Evolutionary conservation across 37 sponge, comb jelly and placozoan genomes (phyloP).

Genomic region (Haliclona indistincta): DNA sequence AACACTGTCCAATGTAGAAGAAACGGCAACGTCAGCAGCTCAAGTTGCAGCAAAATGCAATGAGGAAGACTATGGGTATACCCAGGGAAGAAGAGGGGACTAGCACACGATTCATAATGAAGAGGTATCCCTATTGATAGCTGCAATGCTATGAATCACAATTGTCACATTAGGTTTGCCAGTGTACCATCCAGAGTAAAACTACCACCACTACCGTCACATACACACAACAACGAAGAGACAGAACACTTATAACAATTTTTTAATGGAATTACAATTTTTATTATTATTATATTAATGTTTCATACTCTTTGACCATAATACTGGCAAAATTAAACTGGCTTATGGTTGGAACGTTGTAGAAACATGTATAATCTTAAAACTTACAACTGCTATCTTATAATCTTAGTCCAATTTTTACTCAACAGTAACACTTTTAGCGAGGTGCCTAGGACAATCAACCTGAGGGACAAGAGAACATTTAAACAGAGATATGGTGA

Average conservation of each 20-base stretch:
- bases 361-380: too few species aligned
- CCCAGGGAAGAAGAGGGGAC: not conserved
- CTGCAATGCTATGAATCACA: not conserved
- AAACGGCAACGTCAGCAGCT: conserved; percentile 17
- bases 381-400: too few species aligned
- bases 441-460: conserved; percentile 97
- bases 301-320: not conserved
- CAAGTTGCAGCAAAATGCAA: conserved; percentile 34
- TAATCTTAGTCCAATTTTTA: too few species aligned
- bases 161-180: conserved; percentile 33
- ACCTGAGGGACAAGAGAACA: conserved; percentile 42
- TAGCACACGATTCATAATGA: conserved; percentile 33
- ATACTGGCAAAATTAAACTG: too few species aligned
- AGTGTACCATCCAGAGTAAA: conserved; percentile 29
- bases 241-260: not conserved
- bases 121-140: conserved; percentile 14
- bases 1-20: not conserved
- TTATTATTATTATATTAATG: not conserved
- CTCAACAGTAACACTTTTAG: conserved; percentile 98
- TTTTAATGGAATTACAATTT: not conserved
- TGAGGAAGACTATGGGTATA: conserved; percentile 5
- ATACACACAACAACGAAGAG: too few species aligned
- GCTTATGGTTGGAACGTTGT: too few species aligned
- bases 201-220: conserved; percentile 22
- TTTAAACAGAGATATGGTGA: not conserved